Evolutionary conservation across 1,140 invertebrate genomes (phyloP).

Genomic region (Drosophila oshimai): DNA sequence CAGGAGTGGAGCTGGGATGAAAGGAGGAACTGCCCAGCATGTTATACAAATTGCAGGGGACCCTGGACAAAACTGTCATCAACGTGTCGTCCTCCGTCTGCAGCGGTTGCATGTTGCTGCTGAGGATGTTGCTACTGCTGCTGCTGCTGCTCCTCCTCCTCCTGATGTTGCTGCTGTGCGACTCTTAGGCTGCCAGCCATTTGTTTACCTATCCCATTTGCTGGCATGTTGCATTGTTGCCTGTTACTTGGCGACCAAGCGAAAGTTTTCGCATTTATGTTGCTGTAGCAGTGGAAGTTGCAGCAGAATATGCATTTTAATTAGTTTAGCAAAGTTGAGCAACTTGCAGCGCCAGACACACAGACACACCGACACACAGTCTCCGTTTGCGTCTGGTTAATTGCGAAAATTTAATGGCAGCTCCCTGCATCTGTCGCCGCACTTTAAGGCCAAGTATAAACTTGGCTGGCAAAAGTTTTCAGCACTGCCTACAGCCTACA

Average conservation of each 20-base stretch:
- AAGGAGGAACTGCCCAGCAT: slow-evolving; percentile 58
- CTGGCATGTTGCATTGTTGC: slow-evolving; percentile 55
- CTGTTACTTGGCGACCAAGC: slow-evolving; percentile 53
- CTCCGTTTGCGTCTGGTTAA: slow-evolving; percentile 64
- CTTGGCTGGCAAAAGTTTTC: slow-evolving; percentile 23
- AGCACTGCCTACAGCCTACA: slow-evolving; percentile 30
- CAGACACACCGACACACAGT: slow-evolving; percentile 20
- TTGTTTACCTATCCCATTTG: slow-evolving; percentile 62
- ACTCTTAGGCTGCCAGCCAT: slow-evolving; percentile 45
- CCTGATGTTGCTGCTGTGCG: slow-evolving; percentile 12
- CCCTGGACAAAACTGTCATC: slow-evolving; percentile 66
- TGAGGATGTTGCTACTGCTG: slow-evolving; percentile 25
- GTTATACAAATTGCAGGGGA: slow-evolving; percentile 73
- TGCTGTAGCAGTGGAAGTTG: slow-evolving; percentile 33
- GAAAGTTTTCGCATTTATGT: slow-evolving; percentile 77
- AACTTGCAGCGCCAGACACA: slow-evolving; percentile 38
- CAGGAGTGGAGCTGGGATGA: slow-evolving; percentile 3
- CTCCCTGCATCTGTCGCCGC: slow-evolving; percentile 43
- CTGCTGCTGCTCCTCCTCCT: neutral
- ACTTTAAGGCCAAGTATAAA: slow-evolving; percentile 42
- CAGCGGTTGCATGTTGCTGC: slow-evolving; percentile 5
- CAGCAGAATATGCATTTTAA: slow-evolving; percentile 75
- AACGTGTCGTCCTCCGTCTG: slow-evolving; percentile 52
- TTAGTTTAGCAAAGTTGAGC: slow-evolving; percentile 74
- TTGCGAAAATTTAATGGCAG: slow-evolving; percentile 71